Percentiles rank a stretch among this genome's conserved stretches.
These are phyloP conservation scores for Lochmaea capreae DNA, from an alignment of 2,888 invertebrate genomes.

Conservation along the genomic window DNA sequence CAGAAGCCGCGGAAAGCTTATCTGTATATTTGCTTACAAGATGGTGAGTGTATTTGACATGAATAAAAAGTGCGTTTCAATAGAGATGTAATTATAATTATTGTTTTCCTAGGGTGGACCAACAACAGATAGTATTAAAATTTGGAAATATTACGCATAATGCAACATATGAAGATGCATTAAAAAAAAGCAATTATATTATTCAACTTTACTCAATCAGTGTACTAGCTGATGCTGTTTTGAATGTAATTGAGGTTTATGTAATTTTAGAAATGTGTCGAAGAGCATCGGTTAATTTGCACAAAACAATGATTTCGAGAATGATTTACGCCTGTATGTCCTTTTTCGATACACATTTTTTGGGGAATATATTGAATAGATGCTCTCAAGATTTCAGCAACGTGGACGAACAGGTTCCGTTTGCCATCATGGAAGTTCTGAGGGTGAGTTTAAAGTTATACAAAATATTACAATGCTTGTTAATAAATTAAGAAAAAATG, in stretches of 20 bases:
- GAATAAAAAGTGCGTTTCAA: background rate
- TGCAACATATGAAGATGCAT: slow-evolving; percentile 18
- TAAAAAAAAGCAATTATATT: slow-evolving; percentile 23
- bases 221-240: slow-evolving; percentile 43
- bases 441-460: slow-evolving; percentile 42
- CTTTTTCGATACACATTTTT: slow-evolving; percentile 60
- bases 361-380: slow-evolving; percentile 67
- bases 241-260: slow-evolving; percentile 45
- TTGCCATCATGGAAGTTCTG: slow-evolving; percentile 46
- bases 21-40: slow-evolving; percentile 53
- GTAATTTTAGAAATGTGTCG: slow-evolving; percentile 48
- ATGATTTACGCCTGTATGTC: slow-evolving; percentile 69
- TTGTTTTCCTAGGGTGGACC: slow-evolving; percentile 48
- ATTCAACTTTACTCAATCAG: slow-evolving; percentile 46
- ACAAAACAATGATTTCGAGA: slow-evolving; percentile 71
- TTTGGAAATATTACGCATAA: slow-evolving; percentile 23
- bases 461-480: too few species aligned
- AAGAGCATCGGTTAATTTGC: slow-evolving; percentile 65
- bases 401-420: slow-evolving; percentile 67
- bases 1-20: slow-evolving; percentile 52
- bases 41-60: slow-evolving; percentile 50
- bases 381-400: slow-evolving; percentile 79
- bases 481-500: too few species aligned
- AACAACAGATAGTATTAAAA: slow-evolving; percentile 42
- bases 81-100: background rate